Evolutionary conservation across 2,113 vertebrate species (phyloP).

Genomic region (Carlito syrichta): DNA sequence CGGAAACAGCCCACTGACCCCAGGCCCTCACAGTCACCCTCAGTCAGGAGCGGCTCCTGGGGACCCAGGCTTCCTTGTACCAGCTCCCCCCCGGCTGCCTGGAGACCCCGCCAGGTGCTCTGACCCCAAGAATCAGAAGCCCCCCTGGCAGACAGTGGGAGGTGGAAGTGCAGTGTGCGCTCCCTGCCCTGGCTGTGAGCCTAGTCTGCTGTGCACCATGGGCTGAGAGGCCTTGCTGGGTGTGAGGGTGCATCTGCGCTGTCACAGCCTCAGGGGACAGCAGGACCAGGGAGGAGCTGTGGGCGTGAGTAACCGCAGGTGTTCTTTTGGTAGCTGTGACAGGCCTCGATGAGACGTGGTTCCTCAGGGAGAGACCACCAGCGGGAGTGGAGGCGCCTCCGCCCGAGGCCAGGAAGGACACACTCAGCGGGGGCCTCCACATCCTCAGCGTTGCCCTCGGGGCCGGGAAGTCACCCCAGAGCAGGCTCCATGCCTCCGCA

Average conservation of each 20-base stretch:
- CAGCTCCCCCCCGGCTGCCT: too few relatives aligned
- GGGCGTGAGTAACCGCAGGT: background rate
- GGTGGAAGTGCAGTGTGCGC: too few relatives aligned
- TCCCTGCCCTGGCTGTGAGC: too few relatives aligned
- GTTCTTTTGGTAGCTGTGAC: slow-evolving; percentile 4
- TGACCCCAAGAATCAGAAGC: too few relatives aligned
- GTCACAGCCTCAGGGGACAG: too few relatives aligned
- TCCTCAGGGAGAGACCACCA: background rate
- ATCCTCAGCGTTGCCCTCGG: rapidly evolving
- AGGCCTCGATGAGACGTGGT: background rate
- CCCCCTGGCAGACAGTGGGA: too few relatives aligned
- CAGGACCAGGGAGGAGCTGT: background rate
- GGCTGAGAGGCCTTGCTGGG: background rate
- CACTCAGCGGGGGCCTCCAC: background rate
- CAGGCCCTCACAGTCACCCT: background rate
- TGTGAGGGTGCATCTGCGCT: background rate
- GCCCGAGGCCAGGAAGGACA: background rate
- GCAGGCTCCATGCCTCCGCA: background rate
- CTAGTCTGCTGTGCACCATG: too few relatives aligned
- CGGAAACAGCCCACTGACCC: background rate
- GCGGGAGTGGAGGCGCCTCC: background rate
- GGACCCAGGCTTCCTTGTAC: too few relatives aligned
- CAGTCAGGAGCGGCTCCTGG: too few relatives aligned
- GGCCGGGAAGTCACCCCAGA: background rate
- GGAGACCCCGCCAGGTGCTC: too few relatives aligned